Evolutionary conservation across 2,888 invertebrate genomes (phyloP).

Genomic region (Agrilus mali): DNA sequence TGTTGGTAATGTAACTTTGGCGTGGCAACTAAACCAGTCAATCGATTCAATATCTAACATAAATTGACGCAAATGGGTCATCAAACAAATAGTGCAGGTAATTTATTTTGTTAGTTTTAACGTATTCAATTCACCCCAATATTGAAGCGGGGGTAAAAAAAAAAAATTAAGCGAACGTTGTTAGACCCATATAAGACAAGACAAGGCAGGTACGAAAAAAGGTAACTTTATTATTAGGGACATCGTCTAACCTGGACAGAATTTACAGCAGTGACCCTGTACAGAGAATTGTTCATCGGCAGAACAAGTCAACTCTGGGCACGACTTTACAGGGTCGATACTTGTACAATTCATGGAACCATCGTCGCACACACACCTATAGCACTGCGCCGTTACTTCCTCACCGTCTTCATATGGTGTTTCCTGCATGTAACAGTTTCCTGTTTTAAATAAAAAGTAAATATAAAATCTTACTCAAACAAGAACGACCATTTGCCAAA

Average conservation of each 20-base stretch:
- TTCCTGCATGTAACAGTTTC: slow-evolving; percentile 26
- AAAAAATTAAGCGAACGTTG: no score
- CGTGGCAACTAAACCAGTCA: no score
- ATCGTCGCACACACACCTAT: slow-evolving; percentile 71
- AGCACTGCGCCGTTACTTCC: slow-evolving; percentile 59
- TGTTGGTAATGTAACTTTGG: no score
- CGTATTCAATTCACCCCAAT: no score
- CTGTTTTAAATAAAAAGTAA: slow-evolving; percentile 18
- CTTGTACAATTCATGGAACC: slow-evolving; percentile 68
- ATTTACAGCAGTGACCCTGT: slow-evolving; percentile 80
- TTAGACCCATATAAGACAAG: no score
- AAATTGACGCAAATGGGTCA: no score
- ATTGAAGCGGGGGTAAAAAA: no score
- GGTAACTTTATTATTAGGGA: neutral
- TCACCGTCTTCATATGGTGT: slow-evolving; percentile 68
- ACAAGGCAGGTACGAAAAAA: no score
- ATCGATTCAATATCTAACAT: no score
- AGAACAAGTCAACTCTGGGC: slow-evolving; percentile 69
- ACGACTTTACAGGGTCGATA: slow-evolving; percentile 58
- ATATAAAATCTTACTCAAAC: slow-evolving; percentile 1
- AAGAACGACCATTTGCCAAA: neutral
- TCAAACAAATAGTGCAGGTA: no score
- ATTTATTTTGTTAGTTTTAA: no score
- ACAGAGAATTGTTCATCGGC: slow-evolving; percentile 65
- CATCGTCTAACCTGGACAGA: slow-evolving; percentile 60